Evolutionary conservation across 2,888 invertebrate genomes (phyloP), one percentile per base, ranked within the genome.

Genomic region (Synergus laeviventris): DNA sequence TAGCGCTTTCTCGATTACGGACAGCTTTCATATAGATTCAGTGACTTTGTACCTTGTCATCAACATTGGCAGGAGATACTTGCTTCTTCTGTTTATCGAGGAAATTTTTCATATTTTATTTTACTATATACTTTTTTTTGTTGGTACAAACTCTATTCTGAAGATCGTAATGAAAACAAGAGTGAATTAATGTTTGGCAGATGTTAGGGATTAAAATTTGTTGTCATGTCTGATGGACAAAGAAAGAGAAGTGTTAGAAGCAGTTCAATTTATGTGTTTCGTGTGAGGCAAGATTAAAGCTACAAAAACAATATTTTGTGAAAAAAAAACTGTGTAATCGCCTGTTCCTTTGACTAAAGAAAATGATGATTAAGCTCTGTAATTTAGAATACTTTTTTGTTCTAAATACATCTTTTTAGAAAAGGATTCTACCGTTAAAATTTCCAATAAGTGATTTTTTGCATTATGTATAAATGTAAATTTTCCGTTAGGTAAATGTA

Each of bases 1-100:
- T n/a, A n/a, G n/a, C n/a, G 75, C 74, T 80, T 78, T 54, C 64
- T 73, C 18, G 16, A 75, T 74, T 73, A 24, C 61, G 14, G 36
- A 7, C 9, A 9, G 16, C 16, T 49, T 24, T 7, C 21, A 76
- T 42, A 45, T 9, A 70, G 21, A 70, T 12, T 18, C n/a, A 39
- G 54, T 42, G 24, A 49, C 9, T 54, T 31, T 24, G 56, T 56
- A 54, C 73, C 45, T 54, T 39, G 74, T 76, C 59, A 61, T 49
- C 49, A 49, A 49, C 8, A 7, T 16, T 49, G 31, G 31, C 31
- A 7, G 31, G 5, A 31, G 31, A 31, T 5, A 5, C 7, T 31
- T 31, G 31, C 7, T 31, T 31, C 31, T 31, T 31, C 31, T 5
- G 31, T 31, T 31, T 31, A 31, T 31, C 31, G 31, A 3, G 31